Conservation (phyloP, 2,797 vertebrate genomes). For the Neoniphon sammara region DNA sequence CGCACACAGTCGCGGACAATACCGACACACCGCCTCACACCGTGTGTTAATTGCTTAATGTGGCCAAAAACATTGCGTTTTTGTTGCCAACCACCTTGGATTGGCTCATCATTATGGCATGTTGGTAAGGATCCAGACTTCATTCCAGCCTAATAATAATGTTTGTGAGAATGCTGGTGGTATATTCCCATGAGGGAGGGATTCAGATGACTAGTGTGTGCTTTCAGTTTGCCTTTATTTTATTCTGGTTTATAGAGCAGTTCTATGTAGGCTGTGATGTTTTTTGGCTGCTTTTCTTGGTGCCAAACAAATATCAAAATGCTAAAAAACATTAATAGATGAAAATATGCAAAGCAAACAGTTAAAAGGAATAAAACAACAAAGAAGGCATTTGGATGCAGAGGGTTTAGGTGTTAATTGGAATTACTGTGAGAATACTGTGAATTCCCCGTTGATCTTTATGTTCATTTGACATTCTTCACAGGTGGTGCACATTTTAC, state of each 20-base stretch:
- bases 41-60: constrained; percentile 43
- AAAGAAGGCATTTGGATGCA: constrained; percentile 12
- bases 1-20: not conserved
- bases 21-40: not conserved
- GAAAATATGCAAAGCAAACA: constrained; percentile 29
- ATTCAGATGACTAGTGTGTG: constrained; percentile 33
- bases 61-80: constrained; percentile 52
- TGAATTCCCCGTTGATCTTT: constrained; percentile 9
- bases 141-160: constrained; percentile 55
- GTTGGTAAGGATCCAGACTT: constrained; percentile 62
- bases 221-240: constrained; percentile 39
- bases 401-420: constrained; percentile 38
- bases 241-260: constrained; percentile 23
- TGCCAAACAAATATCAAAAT: constrained; percentile 27
- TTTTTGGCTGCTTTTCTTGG: constrained; percentile 5
- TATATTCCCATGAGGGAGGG: constrained; percentile 43
- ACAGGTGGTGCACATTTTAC: constrained; percentile 23
- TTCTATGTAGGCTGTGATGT: constrained; percentile 27
- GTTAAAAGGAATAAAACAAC: constrained; percentile 38
- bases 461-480: constrained; percentile 1
- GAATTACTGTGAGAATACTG: not conserved
- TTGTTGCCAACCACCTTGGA: constrained; percentile 59
- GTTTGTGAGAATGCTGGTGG: constrained; percentile 40
- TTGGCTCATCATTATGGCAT: constrained; percentile 48
- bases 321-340: constrained; percentile 16